Conservation (phyloP, 2,113 vertebrate species). For the Astatotilapia flaviijosephi region DNA sequence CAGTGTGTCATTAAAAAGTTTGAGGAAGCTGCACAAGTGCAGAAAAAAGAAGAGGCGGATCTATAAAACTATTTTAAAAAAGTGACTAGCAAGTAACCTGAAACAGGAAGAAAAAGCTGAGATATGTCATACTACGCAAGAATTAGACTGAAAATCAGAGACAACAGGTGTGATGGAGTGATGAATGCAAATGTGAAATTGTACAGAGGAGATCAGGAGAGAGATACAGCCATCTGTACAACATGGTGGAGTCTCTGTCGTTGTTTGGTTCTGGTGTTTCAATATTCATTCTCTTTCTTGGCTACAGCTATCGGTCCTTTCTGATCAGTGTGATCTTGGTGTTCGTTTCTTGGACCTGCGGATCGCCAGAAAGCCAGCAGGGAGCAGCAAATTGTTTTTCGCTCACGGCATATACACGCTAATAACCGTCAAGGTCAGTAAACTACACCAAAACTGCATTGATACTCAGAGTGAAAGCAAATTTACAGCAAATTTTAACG, state of each 20-base stretch:
- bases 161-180: not conserved
- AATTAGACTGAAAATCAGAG: not conserved
- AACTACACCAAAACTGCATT: not conserved
- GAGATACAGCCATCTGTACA: not conserved
- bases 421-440: conserved; percentile 73
- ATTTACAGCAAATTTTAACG: not conserved
- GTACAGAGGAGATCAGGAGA: not conserved
- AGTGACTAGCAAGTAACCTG: not conserved
- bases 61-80: not conserved
- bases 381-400: conserved; percentile 72
- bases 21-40: not conserved
- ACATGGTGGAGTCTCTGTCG: not conserved
- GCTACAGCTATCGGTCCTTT: conserved; percentile 37
- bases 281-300: not conserved
- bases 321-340: conserved; percentile 80
- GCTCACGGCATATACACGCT: conserved; percentile 85
- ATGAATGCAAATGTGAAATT: not conserved
- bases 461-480: not conserved
- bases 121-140: not conserved
- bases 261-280: not conserved
- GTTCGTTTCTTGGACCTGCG: conserved; percentile 87
- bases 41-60: not conserved
- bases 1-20: not conserved
- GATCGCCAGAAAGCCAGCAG: conserved; percentile 72
- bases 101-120: not conserved